phyloP scores from a whole-genome alignment of 30 jellyfish, hydroid and myxozoan genomes.

The Catostylus mosaicus region DNA sequence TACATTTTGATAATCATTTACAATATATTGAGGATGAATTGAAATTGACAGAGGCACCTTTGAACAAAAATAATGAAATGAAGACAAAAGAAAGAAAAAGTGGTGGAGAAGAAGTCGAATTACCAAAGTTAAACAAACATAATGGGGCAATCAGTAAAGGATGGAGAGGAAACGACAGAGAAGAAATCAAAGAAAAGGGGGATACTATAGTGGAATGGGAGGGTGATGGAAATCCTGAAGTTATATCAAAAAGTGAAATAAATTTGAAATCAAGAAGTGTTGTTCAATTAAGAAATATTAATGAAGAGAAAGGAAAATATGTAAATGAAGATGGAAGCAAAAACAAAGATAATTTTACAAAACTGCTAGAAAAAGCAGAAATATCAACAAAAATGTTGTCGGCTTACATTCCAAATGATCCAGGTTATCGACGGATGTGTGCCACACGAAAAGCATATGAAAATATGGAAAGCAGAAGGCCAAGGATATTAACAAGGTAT shows the following conservation, averaged over 20 bases:
- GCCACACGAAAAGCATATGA: constrained; percentile 34
- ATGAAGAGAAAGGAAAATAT: neutral
- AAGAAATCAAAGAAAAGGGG: neutral
- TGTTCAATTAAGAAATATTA: neutral
- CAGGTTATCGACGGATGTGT: constrained; percentile 29
- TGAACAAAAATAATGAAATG: neutral
- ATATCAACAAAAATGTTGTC: constrained; percentile 31
- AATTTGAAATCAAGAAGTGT: no score
- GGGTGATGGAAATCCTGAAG: neutral
- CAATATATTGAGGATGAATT: neutral
- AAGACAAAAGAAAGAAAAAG: neutral
- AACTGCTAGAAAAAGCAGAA: constrained; percentile 35
- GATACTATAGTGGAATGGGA: neutral
- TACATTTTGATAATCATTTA: neutral
- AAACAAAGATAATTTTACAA: neutral
- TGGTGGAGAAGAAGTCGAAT: neutral
- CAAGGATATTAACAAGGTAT: constrained; percentile 49
- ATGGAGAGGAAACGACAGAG: neutral
- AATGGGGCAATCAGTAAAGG: neutral
- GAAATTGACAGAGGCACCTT: no score
- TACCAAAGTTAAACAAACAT: neutral
- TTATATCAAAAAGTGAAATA: neutral
- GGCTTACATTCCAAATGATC: constrained; percentile 46
- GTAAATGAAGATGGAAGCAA: neutral
- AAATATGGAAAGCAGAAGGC: constrained; percentile 12